Conservation (phyloP, 2,113 vertebrate species). For the Mustelus asterias region DNA sequence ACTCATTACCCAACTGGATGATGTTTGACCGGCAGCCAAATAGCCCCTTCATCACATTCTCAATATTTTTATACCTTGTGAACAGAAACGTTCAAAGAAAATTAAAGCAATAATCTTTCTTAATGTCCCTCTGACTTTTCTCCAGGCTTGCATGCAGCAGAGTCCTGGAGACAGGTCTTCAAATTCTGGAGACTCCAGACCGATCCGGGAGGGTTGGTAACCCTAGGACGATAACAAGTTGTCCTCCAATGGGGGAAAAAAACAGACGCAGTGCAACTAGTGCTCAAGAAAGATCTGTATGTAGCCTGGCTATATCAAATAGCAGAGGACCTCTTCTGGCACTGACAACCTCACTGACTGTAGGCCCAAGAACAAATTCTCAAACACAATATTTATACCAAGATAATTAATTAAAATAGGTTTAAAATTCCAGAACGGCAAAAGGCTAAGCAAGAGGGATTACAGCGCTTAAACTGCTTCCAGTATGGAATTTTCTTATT, state of each 20-base stretch:
- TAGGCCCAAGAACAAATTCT: neutral
- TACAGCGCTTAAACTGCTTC: neutral
- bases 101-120: no score
- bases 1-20: no score
- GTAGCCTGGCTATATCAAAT: neutral
- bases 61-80: no score
- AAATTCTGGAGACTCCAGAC: no score
- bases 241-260: neutral
- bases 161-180: no score
- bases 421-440: neutral
- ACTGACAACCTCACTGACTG: neutral
- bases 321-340: neutral
- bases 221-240: no score
- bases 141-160: no score
- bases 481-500: neutral
- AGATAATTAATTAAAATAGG: neutral
- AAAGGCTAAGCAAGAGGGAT: neutral
- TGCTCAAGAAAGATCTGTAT: neutral
- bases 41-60: no score
- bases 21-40: no score
- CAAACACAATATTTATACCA: neutral
- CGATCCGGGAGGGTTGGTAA: no score
- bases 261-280: neutral
- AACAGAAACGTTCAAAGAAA: no score
- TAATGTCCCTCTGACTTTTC: no score